Percentiles rank a stretch among this genome's conserved stretches.
Evolutionary conservation across 2,113 vertebrate genomes (phyloP).

Genomic region (Ceyx cyanopectus): DNA sequence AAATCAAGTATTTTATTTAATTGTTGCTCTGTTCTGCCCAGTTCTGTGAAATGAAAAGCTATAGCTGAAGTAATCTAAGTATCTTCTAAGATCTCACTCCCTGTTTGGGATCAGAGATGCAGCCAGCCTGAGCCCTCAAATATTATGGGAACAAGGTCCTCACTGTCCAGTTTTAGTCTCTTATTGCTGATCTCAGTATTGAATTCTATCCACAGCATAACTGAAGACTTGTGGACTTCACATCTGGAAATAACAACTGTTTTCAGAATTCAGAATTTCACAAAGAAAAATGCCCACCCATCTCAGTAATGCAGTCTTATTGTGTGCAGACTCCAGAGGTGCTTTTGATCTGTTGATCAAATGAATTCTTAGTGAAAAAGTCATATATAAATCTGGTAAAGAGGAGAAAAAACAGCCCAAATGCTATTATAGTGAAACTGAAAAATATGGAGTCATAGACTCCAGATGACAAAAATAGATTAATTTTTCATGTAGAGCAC

Average conservation of each 20-base stretch:
- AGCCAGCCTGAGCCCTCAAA: background rate
- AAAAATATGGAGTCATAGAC: background rate
- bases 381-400: background rate
- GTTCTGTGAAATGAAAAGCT: background rate
- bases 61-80: background rate
- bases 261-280: background rate
- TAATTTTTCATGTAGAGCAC: constrained; percentile 11
- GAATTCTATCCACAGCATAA: background rate
- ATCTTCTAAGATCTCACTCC: background rate
- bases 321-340: background rate
- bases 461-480: constrained; percentile 18
- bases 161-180: background rate
- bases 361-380: background rate
- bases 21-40: background rate
- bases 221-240: background rate
- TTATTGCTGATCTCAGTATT: background rate
- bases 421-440: background rate
- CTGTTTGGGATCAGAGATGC: background rate
- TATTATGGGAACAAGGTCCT: background rate
- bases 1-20: background rate
- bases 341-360: background rate
- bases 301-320: background rate
- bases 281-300: background rate
- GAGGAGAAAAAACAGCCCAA: background rate
- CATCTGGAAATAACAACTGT: background rate